phyloP scores from a whole-genome alignment of 2,113 vertebrate species.

The Orthonyx spaldingii region DNA sequence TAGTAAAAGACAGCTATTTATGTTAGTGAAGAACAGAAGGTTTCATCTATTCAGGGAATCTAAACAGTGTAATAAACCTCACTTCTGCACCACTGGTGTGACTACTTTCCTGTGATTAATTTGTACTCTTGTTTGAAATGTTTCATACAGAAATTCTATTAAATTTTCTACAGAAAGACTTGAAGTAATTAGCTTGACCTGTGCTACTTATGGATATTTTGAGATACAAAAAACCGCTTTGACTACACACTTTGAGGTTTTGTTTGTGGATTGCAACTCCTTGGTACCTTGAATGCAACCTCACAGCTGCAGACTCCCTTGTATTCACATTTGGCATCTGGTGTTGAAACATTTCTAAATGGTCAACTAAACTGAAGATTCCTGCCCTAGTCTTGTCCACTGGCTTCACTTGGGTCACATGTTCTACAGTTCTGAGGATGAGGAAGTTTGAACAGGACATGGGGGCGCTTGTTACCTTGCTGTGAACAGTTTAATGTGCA shows the following conservation, averaged over 20 bases:
- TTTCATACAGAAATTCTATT: neutral
- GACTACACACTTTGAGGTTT: neutral
- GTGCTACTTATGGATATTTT: neutral
- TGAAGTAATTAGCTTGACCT: neutral
- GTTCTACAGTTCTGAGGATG: neutral
- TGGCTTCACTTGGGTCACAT: neutral
- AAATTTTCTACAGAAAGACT: neutral
- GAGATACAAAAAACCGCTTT: neutral
- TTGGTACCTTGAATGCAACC: neutral
- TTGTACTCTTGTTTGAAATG: neutral
- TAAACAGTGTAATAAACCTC: neutral
- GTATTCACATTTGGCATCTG: neutral
- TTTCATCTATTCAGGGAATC: neutral
- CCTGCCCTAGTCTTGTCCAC: neutral
- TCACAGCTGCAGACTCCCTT: neutral
- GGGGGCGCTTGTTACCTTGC: neutral
- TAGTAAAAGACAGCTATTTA: neutral
- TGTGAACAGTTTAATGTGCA: rapidly evolving
- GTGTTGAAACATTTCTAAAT: neutral
- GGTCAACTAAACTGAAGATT: neutral
- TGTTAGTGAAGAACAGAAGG: neutral
- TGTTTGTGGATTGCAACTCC: neutral
- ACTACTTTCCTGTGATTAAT: neutral
- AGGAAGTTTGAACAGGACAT: neutral
- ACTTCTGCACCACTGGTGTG: neutral